phyloP scores from a whole-genome alignment of 1,140 invertebrate genomes.

The Heliothis virescens region DNA sequence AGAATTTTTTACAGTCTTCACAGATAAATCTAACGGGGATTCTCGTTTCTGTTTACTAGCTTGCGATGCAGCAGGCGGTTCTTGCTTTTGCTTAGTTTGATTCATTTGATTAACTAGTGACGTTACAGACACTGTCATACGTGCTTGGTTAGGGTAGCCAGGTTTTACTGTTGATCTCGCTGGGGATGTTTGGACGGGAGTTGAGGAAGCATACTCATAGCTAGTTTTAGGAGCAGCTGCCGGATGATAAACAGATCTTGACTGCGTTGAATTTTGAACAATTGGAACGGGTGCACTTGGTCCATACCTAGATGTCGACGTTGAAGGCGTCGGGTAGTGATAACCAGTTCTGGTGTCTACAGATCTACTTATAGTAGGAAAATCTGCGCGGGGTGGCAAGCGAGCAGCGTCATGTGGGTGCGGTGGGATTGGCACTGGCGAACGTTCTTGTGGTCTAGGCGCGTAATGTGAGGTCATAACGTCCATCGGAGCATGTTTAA shows the following conservation, averaged over 20 bases:
- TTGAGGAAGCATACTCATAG: conserved; percentile 74
- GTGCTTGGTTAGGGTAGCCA: conserved; percentile 75
- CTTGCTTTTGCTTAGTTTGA: conserved; percentile 85
- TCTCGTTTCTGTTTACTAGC: conserved; percentile 87
- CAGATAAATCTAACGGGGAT: conserved; percentile 93
- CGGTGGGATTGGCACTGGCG: conserved; percentile 58
- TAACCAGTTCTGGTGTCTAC: conserved; percentile 70
- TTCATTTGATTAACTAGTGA: conserved; percentile 84
- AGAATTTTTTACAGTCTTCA: conserved; percentile 94
- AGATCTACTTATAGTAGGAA: conserved; percentile 65
- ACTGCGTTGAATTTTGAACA: conserved; percentile 63
- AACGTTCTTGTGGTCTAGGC: conserved; percentile 67
- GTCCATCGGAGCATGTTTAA: conserved; percentile 73
- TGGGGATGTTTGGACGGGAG: conserved; percentile 75
- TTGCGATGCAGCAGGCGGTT: conserved; percentile 88
- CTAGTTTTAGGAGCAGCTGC: conserved; percentile 70
- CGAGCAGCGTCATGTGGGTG: conserved; percentile 67
- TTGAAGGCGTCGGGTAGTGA: conserved; percentile 72
- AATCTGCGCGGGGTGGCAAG: conserved; percentile 67
- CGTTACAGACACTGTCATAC: conserved; percentile 84
- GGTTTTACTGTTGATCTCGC: conserved; percentile 72
- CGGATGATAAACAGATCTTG: conserved; percentile 71
- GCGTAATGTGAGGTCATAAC: conserved; percentile 69
- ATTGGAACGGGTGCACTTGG: conserved; percentile 63
- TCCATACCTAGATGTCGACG: conserved; percentile 72